These are phyloP conservation scores for Poeciliopsis occidentalis DNA, from an alignment of 2,113 vertebrate genomes.

Conservation along the genomic window DNA sequence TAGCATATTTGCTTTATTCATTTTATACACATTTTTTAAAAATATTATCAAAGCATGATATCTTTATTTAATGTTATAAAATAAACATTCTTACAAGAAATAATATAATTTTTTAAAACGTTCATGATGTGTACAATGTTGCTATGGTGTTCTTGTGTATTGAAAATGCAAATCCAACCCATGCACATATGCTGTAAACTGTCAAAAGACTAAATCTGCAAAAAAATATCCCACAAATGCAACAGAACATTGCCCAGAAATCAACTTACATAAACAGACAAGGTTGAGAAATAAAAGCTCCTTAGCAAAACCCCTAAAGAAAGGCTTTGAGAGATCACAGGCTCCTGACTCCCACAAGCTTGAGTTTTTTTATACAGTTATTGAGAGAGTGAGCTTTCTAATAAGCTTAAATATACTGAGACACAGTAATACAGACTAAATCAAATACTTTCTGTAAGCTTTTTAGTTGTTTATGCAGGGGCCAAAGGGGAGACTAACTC, in stretches of 20 bases:
- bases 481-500: conserved; percentile 27
- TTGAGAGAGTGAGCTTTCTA: conserved; percentile 35
- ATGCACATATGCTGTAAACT: neutral
- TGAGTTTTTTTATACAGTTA: conserved; percentile 41
- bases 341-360: conserved; percentile 36
- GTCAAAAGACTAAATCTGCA: too few species aligned
- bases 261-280: neutral
- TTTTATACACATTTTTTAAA: too few species aligned
- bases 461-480: conserved; percentile 37
- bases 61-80: too few species aligned
- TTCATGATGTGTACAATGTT: too few species aligned
- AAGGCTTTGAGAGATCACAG: conserved; percentile 28
- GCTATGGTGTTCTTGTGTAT: neutral
- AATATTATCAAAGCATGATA: too few species aligned
- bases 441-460: conserved; percentile 37
- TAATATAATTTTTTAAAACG: too few species aligned
- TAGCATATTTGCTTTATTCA: too few species aligned
- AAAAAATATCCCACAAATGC: neutral
- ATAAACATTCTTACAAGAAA: too few species aligned
- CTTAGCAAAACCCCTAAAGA: conserved; percentile 23
- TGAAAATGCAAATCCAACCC: neutral
- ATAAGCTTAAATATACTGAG: conserved; percentile 40
- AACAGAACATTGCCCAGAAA: neutral
- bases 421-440: conserved; percentile 31
- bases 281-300: neutral